Percentiles rank a stretch among this genome's conserved stretches.
Evolutionary conservation across 2,888 invertebrate genomes (phyloP).

Genomic region (Caenorhabditis zanzibari): DNA sequence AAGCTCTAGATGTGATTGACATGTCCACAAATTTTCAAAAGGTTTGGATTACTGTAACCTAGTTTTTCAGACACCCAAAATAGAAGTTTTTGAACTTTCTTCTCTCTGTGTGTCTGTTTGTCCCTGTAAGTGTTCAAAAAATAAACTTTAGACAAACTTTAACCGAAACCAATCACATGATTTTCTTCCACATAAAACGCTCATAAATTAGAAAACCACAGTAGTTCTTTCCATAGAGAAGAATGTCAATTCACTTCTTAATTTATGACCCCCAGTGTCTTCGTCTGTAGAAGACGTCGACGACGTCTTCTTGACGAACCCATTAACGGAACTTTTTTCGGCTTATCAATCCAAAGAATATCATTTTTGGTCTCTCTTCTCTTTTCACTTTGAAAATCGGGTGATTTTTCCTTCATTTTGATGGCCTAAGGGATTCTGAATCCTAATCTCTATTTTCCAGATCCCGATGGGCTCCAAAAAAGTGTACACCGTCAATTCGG

Average conservation of each 20-base stretch:
- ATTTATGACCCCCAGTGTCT: constrained; percentile 8
- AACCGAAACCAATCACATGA: neutral
- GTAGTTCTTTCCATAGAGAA: neutral
- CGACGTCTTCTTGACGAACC: constrained; percentile 10
- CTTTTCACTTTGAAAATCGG: neutral
- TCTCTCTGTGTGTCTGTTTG: neutral
- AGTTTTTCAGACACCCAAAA: no score
- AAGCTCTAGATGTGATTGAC: no score
- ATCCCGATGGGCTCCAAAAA: constrained; percentile 45
- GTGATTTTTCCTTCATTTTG: neutral
- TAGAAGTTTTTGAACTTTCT: no score
- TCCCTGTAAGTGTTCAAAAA: neutral
- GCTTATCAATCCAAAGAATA: no score
- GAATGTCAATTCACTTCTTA: neutral
- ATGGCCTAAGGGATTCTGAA: neutral
- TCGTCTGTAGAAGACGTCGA: neutral
- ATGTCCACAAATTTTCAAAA: no score
- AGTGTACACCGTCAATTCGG: constrained; percentile 49
- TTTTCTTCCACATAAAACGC: neutral
- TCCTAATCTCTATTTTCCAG: neutral
- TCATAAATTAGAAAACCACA: constrained; percentile 5
- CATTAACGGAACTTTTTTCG: constrained; percentile 9
- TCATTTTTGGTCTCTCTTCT: neutral
- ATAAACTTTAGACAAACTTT: neutral
- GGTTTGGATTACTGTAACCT: no score